A percentile compares a stretch with the other conserved stretches of the same genome.
These are phyloP conservation scores for Eudorcas thomsonii DNA, from an alignment of 2,113 vertebrate genomes.

Conservation along the genomic window DNA sequence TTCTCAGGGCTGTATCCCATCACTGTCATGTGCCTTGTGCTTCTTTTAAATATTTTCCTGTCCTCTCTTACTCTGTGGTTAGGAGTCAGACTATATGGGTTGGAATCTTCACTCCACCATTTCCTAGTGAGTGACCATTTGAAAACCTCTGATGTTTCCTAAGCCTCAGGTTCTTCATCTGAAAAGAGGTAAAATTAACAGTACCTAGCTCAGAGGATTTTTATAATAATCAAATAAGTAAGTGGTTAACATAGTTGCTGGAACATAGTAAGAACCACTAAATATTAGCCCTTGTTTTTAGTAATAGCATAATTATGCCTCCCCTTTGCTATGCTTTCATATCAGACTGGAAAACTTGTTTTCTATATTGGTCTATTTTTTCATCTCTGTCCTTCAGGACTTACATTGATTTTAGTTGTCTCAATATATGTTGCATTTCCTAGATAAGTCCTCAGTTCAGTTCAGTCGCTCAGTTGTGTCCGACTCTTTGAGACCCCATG, in stretches of 20 bases:
- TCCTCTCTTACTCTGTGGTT: not conserved
- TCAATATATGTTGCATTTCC: not conserved
- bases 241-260: not conserved
- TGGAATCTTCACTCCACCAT: not conserved
- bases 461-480: too few species aligned
- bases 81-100: not conserved
- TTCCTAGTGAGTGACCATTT: not conserved
- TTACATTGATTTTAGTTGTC: slow-evolving; percentile 15
- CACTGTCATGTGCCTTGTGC: not conserved
- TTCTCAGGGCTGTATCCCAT: not conserved
- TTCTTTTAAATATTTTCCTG: not conserved
- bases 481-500: too few species aligned
- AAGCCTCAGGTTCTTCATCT: not conserved
- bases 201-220: not conserved
- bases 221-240: not conserved
- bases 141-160: not conserved
- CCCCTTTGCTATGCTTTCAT: not conserved
- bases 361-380: not conserved
- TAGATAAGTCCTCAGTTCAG: not conserved
- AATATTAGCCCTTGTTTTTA: not conserved
- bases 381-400: not conserved
- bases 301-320: not conserved
- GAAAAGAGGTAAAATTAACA: not conserved
- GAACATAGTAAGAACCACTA: not conserved
- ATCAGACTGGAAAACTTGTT: not conserved